Evolutionary conservation across 2,888 invertebrate genomes (phyloP).

Genomic region (Ellobium chinense): DNA sequence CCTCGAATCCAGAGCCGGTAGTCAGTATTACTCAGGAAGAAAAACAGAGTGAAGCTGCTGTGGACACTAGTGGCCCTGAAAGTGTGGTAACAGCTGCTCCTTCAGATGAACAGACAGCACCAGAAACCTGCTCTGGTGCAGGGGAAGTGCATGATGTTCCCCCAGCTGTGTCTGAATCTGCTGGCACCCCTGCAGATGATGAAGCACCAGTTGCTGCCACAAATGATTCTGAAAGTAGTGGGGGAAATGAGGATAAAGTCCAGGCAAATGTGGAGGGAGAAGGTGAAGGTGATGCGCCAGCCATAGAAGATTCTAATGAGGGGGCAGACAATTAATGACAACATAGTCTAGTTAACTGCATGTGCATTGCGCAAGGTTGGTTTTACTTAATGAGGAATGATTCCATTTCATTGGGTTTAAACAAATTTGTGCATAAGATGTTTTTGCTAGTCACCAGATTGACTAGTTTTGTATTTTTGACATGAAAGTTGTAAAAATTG

Average conservation of each 20-base stretch:
- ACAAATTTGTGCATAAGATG: no score
- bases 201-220: neutral
- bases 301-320: no score
- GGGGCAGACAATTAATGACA: no score
- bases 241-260: neutral
- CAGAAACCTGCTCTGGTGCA: neutral
- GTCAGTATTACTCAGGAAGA: neutral
- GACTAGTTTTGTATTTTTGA: no score
- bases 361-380: no score
- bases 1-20: neutral
- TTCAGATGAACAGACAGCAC: neutral
- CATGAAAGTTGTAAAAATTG: no score
- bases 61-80: neutral
- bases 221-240: neutral
- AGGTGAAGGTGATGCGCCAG: no score
- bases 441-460: no score
- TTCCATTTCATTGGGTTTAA: no score
- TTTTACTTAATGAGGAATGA: no score
- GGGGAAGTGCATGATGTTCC: neutral
- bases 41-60: neutral
- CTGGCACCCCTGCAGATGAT: neutral
- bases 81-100: neutral
- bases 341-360: no score
- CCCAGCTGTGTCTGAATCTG: neutral
- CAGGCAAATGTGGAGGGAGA: no score